Evolutionary conservation across 2,888 invertebrate genomes (phyloP), one percentile per base, ranked within the genome.

Genomic region (Sesia apiformis): DNA sequence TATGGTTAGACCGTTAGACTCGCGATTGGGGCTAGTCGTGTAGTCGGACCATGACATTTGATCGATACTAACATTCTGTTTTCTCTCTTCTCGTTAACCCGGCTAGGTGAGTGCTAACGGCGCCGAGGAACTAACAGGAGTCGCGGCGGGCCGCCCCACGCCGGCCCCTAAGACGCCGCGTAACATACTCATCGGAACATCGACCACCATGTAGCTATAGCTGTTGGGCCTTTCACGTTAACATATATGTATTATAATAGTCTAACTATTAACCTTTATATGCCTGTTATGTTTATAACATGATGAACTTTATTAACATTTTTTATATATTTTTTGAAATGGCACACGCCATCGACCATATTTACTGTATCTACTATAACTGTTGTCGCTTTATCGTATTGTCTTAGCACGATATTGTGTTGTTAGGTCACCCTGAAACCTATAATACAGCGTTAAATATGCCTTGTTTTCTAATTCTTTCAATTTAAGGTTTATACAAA

Each of bases 81-180:
- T 92, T 91, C 90, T 91, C 91, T 91, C 91, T 92, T 92, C 91
- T 91, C 91, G 92, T 91, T 92, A 92, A 92, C 91, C 91, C 90
- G 92, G 92, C 92, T 93, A 93, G 93, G 93, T 93, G 93, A 93
- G 93, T 93, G 94, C 93, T 93, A 93, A 93, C 92, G 90, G 90
- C 90, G 86, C 81, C 78, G 88, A 79, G 85, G 87, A 82, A 87
- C 83, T 89, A 89, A 89, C 86, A 72, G 84, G 75, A 82, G 84
- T 71, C 67, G 77, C 76, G 80, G 78, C 76, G 78, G 80, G 73
- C 71, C 74, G 67, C 67, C 70, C 69, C 74, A 72, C 73, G 71
- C 76, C 78, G 71, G 70, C 62, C 69, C 72, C 69, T 72, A 63
- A 66, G 78, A 73, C 82, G 79, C 76, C 81, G 81, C 83, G 84